A percentile compares a stretch with the other conserved stretches of the same genome.
Conservation (phyloP, 92 coral and sea anemone genomes). For the Chrysogorgia sp. region DNA sequence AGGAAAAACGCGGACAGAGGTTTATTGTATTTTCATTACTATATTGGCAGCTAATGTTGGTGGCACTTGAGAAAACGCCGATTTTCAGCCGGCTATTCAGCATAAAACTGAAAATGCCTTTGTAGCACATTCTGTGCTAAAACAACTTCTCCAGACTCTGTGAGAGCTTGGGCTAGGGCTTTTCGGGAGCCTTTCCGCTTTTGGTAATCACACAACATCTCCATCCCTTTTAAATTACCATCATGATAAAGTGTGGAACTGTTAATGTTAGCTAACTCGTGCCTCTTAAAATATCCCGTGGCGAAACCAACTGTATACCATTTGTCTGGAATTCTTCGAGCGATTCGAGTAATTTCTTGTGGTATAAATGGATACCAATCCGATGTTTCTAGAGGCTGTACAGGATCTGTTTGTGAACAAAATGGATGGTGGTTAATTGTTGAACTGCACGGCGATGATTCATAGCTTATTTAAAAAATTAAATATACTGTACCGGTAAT, state of each 20-base stretch:
- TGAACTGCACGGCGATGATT: neutral
- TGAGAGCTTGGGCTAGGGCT: conserved; percentile 14
- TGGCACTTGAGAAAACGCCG: no score
- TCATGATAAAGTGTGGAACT: neutral
- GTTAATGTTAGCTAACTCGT: conserved; percentile 19
- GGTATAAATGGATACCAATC: conserved; percentile 1
- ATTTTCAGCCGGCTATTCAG: no score
- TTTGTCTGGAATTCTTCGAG: conserved; percentile 21
- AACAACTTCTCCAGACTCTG: conserved; percentile 23
- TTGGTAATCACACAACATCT: conserved; percentile 20
- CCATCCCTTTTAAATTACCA: conserved; percentile 5
- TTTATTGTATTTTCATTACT: no score
- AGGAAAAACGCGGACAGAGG: no score
- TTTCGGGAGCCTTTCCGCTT: conserved; percentile 20
- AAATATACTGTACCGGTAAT: no score
- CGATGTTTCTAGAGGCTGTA: neutral
- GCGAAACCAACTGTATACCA: conserved; percentile 33
- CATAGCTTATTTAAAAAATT: neutral
- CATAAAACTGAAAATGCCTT: conserved; percentile 19
- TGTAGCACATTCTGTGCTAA: conserved; percentile 20
- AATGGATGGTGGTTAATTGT: neutral
- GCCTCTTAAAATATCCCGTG: conserved; percentile 19
- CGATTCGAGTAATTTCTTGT: conserved; percentile 21
- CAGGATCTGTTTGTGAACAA: neutral
- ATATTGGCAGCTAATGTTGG: no score